Percentiles rank a stretch among this genome's conserved stretches.
Conservation (phyloP, 2,888 invertebrate genomes). For the Eustalomyia histrio region DNA sequence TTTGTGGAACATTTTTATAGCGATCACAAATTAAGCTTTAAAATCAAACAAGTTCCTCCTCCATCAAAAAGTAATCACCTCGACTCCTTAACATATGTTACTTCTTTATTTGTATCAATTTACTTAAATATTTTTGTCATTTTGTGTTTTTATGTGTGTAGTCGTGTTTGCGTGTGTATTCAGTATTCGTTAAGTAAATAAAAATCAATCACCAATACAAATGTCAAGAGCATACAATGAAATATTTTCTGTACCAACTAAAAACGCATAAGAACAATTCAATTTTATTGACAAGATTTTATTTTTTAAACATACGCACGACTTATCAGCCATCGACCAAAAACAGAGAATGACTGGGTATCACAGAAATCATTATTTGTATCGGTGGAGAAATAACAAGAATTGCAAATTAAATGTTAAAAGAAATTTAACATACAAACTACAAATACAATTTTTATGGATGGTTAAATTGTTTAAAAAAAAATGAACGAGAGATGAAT, state of each 20-base stretch:
- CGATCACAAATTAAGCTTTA: too few relatives aligned
- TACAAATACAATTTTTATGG: conserved; percentile 43
- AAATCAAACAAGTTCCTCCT: too few relatives aligned
- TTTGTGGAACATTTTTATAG: too few relatives aligned
- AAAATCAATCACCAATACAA: neutral
- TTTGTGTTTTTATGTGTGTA: neutral
- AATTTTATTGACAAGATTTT: conserved; percentile 51
- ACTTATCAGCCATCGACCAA: conserved; percentile 33
- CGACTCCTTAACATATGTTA: too few relatives aligned
- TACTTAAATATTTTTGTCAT: too few relatives aligned
- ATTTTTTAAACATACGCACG: conserved; percentile 52
- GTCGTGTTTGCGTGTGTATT: neutral
- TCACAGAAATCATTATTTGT: neutral
- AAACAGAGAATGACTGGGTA: neutral
- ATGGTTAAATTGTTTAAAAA: conserved; percentile 44
- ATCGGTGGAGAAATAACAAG: neutral
- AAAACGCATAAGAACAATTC: conserved; percentile 24
- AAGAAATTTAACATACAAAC: conserved; percentile 23
- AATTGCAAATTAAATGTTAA: conserved; percentile 53
- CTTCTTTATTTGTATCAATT: too few relatives aligned
- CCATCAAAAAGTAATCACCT: too few relatives aligned
- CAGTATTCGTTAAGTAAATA: neutral
- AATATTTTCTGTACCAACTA: neutral
- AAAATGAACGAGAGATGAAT: conserved; percentile 6
- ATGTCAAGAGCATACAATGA: neutral